These are phyloP conservation scores for Gobionotothen gibberifrons DNA, from an alignment of 2,797 vertebrate species.

Conservation along the genomic window DNA sequence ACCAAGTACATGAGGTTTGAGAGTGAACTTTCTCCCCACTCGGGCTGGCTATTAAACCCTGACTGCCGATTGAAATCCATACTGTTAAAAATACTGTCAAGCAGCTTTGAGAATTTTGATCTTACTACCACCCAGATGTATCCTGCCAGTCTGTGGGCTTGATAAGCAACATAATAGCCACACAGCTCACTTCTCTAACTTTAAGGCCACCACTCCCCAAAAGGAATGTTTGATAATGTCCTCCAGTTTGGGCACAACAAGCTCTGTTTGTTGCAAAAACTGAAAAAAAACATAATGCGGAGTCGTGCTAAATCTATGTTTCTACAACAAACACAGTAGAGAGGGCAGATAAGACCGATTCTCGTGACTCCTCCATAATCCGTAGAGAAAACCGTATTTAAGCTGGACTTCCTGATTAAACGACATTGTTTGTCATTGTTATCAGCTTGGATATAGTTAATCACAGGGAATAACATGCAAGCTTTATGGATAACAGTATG, in stretches of 20 bases:
- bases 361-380: background rate
- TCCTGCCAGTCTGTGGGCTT: background rate
- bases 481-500: background rate
- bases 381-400: slow-evolving; percentile 4
- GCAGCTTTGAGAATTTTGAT: background rate
- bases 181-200: background rate
- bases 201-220: background rate
- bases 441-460: background rate
- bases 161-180: background rate
- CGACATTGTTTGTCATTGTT: background rate
- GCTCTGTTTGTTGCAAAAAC: background rate
- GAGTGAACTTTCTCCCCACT: background rate
- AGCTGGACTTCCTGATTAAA: slow-evolving; percentile 1
- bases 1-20: background rate
- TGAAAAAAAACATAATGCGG: background rate
- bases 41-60: background rate
- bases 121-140: background rate
- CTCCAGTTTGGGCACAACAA: background rate
- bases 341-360: background rate
- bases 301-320: slow-evolving; percentile 8
- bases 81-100: background rate
- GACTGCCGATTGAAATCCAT: background rate
- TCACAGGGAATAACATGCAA: background rate
- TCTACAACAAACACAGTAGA: slow-evolving; percentile 10
- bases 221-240: background rate